Evolutionary conservation across 2,797 vertebrate genomes (phyloP).

Genomic region (Neosilurus hyrtlii): DNA sequence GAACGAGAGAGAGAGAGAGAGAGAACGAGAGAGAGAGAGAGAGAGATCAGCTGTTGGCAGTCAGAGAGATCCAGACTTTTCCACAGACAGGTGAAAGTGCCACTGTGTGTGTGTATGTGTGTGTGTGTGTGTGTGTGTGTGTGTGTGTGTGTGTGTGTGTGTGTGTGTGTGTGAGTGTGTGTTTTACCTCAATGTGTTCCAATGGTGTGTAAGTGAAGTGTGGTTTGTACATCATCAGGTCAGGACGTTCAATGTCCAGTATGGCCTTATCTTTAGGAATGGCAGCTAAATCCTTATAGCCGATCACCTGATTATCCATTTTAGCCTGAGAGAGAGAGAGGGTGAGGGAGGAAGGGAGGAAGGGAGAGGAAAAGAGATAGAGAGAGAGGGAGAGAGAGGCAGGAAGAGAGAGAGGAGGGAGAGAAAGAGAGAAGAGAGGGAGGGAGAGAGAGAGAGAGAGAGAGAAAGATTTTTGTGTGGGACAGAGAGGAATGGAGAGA

Average conservation of each 20-base stretch:
- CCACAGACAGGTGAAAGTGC: slow-evolving; percentile 26
- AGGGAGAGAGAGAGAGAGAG: background rate
- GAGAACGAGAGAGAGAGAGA: slow-evolving; percentile 44
- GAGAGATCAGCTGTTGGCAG: slow-evolving; percentile 17
- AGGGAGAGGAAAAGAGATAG: slow-evolving; percentile 2
- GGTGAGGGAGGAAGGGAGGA: slow-evolving; percentile 1
- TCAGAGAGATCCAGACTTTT: slow-evolving; percentile 58
- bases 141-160: slow-evolving; percentile 7
- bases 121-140: background rate
- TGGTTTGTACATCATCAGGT: slow-evolving; percentile 93
- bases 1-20: slow-evolving; percentile 18
- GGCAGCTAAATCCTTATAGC: slow-evolving; percentile 91
- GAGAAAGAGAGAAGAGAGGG: background rate
- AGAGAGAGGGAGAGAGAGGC: background rate
- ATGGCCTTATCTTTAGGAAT: slow-evolving; percentile 94
- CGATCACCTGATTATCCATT: slow-evolving; percentile 86
- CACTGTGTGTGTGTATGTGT: no score
- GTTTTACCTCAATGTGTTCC: slow-evolving; percentile 75
- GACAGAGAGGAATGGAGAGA: background rate
- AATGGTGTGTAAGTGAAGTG: slow-evolving; percentile 84
- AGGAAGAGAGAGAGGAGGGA: no score
- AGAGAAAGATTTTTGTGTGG: background rate
- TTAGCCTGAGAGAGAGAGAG: slow-evolving; percentile 70
- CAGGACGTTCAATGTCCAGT: slow-evolving; percentile 90
- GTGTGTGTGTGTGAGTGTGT: slow-evolving; percentile 55